Base-by-base conservation (phyloP, 2,797 vertebrate genomes). In the Sandelia bainsii region DNA sequence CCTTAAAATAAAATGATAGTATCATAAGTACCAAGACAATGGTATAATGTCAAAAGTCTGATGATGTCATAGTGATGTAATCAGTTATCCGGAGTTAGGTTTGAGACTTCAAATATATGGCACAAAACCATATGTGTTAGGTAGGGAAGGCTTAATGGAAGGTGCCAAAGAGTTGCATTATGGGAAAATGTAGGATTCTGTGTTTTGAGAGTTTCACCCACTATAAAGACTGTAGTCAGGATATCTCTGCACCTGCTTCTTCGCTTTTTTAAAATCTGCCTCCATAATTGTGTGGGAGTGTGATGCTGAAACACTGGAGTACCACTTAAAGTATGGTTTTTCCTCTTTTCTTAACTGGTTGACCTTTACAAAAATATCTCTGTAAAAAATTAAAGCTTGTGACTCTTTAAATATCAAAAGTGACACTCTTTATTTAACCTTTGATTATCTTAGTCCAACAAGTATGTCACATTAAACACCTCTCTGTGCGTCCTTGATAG, bases 131-230 rank as follows among this genome's bases (percentile, higher is more conserved):
- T 9, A 3, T 4, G 2, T 0, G 2, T 5, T 17, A 34, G 8
- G 4, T 16, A 29, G 32, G 25, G 4, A 22, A 17, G 12, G 1
- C 20, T 51, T 23, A 25, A 44, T 17, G 3, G 59, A 52, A 19
- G 5, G 39, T 12, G 4, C 5, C 6, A 1, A 1, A 5, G 2
- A 54, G 60, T 5, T 57, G 54, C 60, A 68, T 80, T 44, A 19
- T 50, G 60, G 49, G 39, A 71, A 68, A 10, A n/a, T 34, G 29
- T 51, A 59, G 61, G 23, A 54, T 59, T 9, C 19, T 45, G 17
- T 5, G 1, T 42, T 50, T 52, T 14, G 19, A 20, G 57, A 44
- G n/a, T 40, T 66, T 16, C n/a, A 17, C 56, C 34, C 23, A 3
- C 9, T 17, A 1, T 14, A 40, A 11, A 27, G 45, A 1, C 22